Percentiles rank a stretch among this genome's conserved stretches.
These are phyloP conservation scores for Cathartes aura DNA, from an alignment of 2,113 vertebrate genomes.

Conservation along the genomic window DNA sequence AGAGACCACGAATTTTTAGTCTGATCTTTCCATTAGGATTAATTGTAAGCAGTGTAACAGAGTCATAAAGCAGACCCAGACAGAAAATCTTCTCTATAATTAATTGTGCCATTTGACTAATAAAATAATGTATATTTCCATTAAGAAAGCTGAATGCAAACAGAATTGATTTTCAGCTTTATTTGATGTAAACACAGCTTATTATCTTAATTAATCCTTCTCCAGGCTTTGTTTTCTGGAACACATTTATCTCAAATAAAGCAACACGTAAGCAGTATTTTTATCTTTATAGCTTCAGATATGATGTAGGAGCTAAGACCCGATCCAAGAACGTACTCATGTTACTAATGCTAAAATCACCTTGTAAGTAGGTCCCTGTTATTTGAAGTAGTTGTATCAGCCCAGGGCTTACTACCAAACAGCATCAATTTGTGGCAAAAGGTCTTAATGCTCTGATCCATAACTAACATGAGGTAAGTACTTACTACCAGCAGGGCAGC, in stretches of 20 bases:
- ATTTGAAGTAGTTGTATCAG: background rate
- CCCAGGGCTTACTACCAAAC: background rate
- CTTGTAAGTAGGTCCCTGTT: background rate
- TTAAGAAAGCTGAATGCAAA: background rate
- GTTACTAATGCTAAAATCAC: background rate
- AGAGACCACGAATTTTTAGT: background rate
- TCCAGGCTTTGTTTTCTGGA: conserved; percentile 7
- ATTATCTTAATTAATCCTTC: conserved; percentile 2
- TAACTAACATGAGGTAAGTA: accelerated
- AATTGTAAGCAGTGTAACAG: background rate
- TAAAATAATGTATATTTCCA: conserved; percentile 9
- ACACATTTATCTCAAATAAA: background rate
- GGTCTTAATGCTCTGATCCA: background rate
- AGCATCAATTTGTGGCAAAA: background rate
- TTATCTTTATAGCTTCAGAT: background rate
- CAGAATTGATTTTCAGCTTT: background rate
- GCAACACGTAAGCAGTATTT: background rate
- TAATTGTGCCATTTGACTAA: conserved; percentile 5
- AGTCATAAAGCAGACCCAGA: background rate
- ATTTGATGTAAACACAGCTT: conserved; percentile 1
- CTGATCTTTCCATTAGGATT: conserved; percentile 12
- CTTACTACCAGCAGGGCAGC: background rate
- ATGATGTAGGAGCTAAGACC: background rate
- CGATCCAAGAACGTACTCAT: accelerated
- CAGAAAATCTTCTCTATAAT: conserved; percentile 22